phyloP scores from a whole-genome alignment of 92 coral and sea anemone genomes.

The Zoanthus sociatus region DNA sequence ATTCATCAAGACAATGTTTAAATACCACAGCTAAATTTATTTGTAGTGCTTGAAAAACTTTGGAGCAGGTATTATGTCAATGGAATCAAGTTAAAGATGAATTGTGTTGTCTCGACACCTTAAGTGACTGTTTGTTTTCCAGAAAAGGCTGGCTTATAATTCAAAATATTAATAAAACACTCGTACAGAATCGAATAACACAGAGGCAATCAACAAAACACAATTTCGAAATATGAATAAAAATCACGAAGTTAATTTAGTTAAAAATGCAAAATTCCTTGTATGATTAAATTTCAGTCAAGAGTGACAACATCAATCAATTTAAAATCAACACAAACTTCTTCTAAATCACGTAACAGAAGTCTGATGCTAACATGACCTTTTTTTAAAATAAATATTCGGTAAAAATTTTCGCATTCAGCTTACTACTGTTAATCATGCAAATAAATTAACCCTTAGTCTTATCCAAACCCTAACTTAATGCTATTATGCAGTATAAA shows the following conservation, averaged over 20 bases:
- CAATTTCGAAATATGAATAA: neutral
- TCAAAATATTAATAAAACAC: neutral
- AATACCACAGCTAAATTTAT: neutral
- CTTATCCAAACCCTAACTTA: no score
- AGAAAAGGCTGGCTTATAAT: neutral
- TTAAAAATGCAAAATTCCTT: slow-evolving; percentile 13
- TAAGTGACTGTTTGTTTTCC: neutral
- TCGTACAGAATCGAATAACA: neutral
- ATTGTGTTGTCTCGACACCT: neutral
- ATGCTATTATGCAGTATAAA: no score
- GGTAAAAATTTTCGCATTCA: neutral
- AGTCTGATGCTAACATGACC: neutral
- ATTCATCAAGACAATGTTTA: neutral
- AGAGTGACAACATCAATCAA: slow-evolving; percentile 1
- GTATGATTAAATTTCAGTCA: slow-evolving; percentile 3
- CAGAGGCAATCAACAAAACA: neutral
- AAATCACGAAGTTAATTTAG: neutral
- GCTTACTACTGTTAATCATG: no score
- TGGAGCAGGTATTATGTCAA: neutral
- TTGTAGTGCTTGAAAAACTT: neutral
- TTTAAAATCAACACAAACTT: neutral
- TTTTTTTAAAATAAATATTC: neutral
- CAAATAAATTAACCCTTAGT: no score
- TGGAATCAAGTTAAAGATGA: neutral
- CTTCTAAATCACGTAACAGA: neutral